Evolutionary conservation across 2,797 vertebrate species (phyloP).

Genomic region (Hydrophis major): DNA sequence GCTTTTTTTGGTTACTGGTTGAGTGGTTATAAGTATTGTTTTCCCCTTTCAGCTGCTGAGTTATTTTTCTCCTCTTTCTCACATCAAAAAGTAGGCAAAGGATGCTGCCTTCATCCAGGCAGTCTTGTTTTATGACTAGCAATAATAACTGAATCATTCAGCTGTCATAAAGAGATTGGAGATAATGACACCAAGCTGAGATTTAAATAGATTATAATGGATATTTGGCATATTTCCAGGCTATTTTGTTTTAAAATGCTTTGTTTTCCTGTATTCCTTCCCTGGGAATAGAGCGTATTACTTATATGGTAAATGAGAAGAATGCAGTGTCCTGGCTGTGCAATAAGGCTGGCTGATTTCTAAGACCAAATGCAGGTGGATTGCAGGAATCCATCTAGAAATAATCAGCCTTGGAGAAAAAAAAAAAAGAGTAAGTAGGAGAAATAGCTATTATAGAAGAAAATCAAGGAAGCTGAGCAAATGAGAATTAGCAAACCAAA

Average conservation of each 20-base stretch:
- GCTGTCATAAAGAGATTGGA: conserved; percentile 38
- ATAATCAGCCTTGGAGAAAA: conserved; percentile 9
- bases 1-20: conserved; percentile 61
- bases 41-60: conserved; percentile 59
- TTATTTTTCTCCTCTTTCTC: conserved; percentile 56
- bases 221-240: conserved; percentile 5
- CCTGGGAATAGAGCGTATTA: not conserved
- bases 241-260: not conserved
- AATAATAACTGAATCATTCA: conserved; percentile 31
- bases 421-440: conserved; percentile 22
- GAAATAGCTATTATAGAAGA: no score
- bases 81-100: conserved; percentile 49
- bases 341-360: conserved; percentile 13
- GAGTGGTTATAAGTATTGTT: conserved; percentile 57
- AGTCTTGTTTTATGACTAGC: conserved; percentile 56
- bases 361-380: conserved; percentile 29
- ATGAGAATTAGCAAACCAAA: conserved; percentile 50
- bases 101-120: conserved; percentile 28
- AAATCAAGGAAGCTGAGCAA: conserved; percentile 35
- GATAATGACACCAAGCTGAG: conserved; percentile 27
- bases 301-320: conserved; percentile 20
- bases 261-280: not conserved
- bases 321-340: not conserved
- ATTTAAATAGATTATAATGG: conserved; percentile 26
- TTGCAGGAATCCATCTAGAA: conserved; percentile 36